These are phyloP conservation scores for Octopus sinensis DNA, from an alignment of 1,140 invertebrate genomes.

Conservation along the genomic window DNA sequence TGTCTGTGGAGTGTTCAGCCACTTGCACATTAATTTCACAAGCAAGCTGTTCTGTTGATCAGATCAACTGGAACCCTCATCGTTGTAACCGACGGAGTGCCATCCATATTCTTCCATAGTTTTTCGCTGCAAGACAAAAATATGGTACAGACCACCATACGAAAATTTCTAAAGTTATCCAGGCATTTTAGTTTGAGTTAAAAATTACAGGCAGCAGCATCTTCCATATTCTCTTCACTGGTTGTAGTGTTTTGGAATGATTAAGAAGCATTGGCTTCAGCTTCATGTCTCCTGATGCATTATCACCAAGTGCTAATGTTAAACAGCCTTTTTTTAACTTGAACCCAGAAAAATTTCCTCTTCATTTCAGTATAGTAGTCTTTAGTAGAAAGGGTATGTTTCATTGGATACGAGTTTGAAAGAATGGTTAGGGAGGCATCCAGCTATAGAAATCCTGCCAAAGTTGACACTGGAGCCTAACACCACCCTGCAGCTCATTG, in stretches of 20 bases:
- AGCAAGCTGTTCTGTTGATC: no score
- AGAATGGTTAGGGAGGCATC: not conserved
- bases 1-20: no score
- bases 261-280: conserved; percentile 1
- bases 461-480: no score
- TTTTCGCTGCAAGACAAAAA: conserved; percentile 4
- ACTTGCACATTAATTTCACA: no score
- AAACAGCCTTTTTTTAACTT: not conserved
- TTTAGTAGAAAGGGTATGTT: not conserved
- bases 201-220: not conserved
- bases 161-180: conserved; percentile 5
- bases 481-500: no score
- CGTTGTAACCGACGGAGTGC: no score
- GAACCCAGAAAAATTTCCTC: not conserved
- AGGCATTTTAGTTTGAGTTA: not conserved
- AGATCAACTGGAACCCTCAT: no score
- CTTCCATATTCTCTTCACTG: conserved; percentile 4
- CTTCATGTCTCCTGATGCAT: not conserved
- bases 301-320: not conserved
- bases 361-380: not conserved
- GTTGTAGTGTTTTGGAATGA: not conserved
- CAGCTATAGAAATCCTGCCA: no score
- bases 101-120: not conserved
- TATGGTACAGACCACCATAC: not conserved
- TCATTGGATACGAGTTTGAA: not conserved